Evolutionary conservation across 2,888 invertebrate species (phyloP).

Genomic region (Yponomeuta cagnagella): DNA sequence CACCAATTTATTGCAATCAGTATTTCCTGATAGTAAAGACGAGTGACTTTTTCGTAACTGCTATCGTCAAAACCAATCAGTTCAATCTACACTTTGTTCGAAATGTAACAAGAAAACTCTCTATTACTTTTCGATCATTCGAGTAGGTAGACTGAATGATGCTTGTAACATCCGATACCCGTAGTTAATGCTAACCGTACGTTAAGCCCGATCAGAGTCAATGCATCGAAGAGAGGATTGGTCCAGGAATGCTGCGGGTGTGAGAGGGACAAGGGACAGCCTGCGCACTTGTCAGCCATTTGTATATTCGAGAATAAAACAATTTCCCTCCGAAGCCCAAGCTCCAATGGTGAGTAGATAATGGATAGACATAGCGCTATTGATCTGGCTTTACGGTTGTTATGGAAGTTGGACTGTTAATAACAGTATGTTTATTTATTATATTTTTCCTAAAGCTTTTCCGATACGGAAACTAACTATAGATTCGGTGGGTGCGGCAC

Average conservation of each 20-base stretch:
- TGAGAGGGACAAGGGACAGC: not conserved
- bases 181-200: conserved; percentile 1
- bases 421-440: too few species aligned
- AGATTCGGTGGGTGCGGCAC: too few species aligned
- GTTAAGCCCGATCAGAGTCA: conserved; percentile 5
- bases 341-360: not conserved
- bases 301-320: conserved; percentile 4
- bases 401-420: not conserved
- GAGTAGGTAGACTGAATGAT: not conserved
- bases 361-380: not conserved
- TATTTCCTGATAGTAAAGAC: not conserved
- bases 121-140: not conserved
- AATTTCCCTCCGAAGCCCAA: not conserved
- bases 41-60: not conserved
- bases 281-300: conserved; percentile 9
- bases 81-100: not conserved
- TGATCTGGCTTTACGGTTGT: not conserved
- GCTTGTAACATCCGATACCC: not conserved
- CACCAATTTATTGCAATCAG: not conserved
- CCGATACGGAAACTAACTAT: too few species aligned
- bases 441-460: too few species aligned
- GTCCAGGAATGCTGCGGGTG: conserved; percentile 1
- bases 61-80: not conserved
- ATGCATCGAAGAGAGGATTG: not conserved
- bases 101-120: not conserved